Evolutionary conservation across 2,797 vertebrate genomes (phyloP).

Genomic region (Carduelis carduelis): DNA sequence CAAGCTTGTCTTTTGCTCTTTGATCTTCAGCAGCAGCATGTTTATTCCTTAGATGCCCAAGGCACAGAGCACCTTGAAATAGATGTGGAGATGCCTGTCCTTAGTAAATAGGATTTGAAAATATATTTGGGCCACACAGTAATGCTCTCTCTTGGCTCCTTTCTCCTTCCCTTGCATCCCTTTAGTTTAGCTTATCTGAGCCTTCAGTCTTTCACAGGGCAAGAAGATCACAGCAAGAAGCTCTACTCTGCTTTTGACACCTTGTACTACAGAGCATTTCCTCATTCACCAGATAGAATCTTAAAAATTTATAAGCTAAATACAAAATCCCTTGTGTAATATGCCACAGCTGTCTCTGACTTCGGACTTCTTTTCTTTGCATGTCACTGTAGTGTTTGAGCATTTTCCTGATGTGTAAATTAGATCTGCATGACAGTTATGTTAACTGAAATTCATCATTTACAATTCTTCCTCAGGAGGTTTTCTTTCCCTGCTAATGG

Average conservation of each 20-base stretch:
- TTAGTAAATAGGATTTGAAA: constrained; percentile 43
- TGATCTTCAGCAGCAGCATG: neutral
- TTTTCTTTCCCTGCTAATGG: neutral
- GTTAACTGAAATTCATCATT: constrained; percentile 33
- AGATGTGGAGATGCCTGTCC: neutral
- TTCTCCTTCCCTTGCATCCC: neutral
- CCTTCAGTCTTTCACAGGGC: neutral
- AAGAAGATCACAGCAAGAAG: neutral
- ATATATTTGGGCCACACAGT: constrained; percentile 10
- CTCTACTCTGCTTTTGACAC: neutral
- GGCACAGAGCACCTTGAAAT: neutral
- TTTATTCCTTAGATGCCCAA: neutral
- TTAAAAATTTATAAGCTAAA: constrained; percentile 20
- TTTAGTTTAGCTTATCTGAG: neutral
- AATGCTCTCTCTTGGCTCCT: neutral
- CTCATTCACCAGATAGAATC: neutral
- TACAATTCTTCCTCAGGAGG: constrained; percentile 24
- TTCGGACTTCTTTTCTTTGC: neutral
- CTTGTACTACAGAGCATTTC: neutral
- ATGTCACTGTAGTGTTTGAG: constrained; percentile 10
- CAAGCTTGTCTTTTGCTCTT: neutral
- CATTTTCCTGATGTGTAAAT: constrained; percentile 40
- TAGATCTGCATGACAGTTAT: constrained; percentile 19
- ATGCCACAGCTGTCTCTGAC: constrained; percentile 14
- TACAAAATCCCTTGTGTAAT: constrained; percentile 12